phyloP scores from a whole-genome alignment of 1,140 invertebrate genomes.

The Hermetia illucens region DNA sequence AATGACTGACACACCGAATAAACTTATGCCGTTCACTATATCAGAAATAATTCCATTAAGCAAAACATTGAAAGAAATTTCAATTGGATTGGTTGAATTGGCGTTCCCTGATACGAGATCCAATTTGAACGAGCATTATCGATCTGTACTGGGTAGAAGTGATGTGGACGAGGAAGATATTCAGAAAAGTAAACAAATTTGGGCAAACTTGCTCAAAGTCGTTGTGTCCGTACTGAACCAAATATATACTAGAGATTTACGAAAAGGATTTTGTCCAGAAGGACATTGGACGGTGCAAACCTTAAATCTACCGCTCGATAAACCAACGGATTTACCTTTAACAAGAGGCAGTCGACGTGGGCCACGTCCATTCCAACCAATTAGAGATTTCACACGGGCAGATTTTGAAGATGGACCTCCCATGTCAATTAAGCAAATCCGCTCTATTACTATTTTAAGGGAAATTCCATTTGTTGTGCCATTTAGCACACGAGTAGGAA shows the following conservation, averaged over 20 bases:
- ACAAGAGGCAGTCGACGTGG: slow-evolving; percentile 38
- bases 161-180: slow-evolving; percentile 19
- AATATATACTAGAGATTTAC: slow-evolving; percentile 65
- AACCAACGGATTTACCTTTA: slow-evolving; percentile 43
- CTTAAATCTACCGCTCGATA: slow-evolving; percentile 47
- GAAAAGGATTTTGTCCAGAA: slow-evolving; percentile 56
- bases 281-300: slow-evolving; percentile 63
- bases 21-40: slow-evolving; percentile 28
- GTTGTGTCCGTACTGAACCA: slow-evolving; percentile 58
- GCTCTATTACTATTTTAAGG: slow-evolving; percentile 73
- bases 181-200: slow-evolving; percentile 35
- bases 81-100: slow-evolving; percentile 76
- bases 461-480: slow-evolving; percentile 89
- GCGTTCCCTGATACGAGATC: slow-evolving; percentile 72
- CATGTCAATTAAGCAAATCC: slow-evolving; percentile 73
- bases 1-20: slow-evolving; percentile 13
- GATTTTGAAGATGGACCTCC: slow-evolving; percentile 64
- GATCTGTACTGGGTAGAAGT: slow-evolving; percentile 30
- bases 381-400: slow-evolving; percentile 44
- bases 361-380: slow-evolving; percentile 47
- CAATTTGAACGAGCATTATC: slow-evolving; percentile 28
- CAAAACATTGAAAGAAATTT: slow-evolving; percentile 60
- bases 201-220: slow-evolving; percentile 36
- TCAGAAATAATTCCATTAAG: slow-evolving; percentile 45
- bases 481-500: slow-evolving; percentile 75